Percentiles rank a stretch among this genome's conserved stretches.
These are phyloP conservation scores for Synchiropus splendidus DNA, from an alignment of 2,113 vertebrate species.

Conservation along the genomic window DNA sequence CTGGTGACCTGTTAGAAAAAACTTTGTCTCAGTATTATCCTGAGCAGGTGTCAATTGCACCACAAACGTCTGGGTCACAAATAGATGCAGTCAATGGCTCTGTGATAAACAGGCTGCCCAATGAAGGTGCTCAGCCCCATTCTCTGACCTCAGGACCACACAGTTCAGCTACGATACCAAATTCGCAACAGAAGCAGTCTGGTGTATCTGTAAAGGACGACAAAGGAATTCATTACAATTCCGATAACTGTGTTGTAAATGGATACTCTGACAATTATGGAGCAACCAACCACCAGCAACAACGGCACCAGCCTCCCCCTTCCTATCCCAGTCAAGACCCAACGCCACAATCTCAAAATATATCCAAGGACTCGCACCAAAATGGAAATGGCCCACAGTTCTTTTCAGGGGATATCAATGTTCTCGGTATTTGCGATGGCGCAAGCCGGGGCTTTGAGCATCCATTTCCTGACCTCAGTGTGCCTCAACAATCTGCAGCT, in stretches of 20 bases:
- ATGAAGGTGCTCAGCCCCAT: slow-evolving; percentile 66
- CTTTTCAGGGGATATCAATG: slow-evolving; percentile 61
- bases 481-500: slow-evolving; percentile 37
- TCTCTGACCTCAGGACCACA: slow-evolving; percentile 86
- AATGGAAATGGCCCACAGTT: slow-evolving; percentile 58
- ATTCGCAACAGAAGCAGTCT: slow-evolving; percentile 71
- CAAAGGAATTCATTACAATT: slow-evolving; percentile 59
- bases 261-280: slow-evolving; percentile 60
- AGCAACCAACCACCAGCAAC: slow-evolving; percentile 57
- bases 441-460: slow-evolving; percentile 67
- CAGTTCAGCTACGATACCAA: slow-evolving; percentile 70
- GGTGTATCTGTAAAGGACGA: slow-evolving; percentile 54
- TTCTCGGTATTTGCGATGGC: slow-evolving; percentile 67
- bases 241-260: slow-evolving; percentile 58
- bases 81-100: slow-evolving; percentile 67
- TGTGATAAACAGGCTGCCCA: slow-evolving; percentile 68
- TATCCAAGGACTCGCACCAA: slow-evolving; percentile 62
- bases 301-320: slow-evolving; percentile 43
- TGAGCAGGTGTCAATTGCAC: slow-evolving; percentile 78
- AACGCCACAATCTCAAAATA: slow-evolving; percentile 54
- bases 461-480: slow-evolving; percentile 44
- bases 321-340: slow-evolving; percentile 52
- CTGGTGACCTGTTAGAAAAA: slow-evolving; percentile 80
- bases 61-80: slow-evolving; percentile 78
- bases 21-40: slow-evolving; percentile 84